Conservation (phyloP, 2,888 invertebrate species). For the Dione juno region DNA sequence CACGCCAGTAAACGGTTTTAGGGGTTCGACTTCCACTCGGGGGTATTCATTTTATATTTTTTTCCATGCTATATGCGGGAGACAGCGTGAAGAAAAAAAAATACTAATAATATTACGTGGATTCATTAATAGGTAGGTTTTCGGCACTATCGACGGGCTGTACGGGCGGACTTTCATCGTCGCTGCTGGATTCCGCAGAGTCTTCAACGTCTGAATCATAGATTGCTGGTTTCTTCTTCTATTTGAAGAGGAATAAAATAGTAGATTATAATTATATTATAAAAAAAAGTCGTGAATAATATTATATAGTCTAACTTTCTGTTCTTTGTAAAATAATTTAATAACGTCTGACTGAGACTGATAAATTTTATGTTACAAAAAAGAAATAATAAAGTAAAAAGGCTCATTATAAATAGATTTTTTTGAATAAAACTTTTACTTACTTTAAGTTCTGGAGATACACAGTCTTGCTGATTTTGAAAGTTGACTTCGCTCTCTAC, state of each 20-base stretch:
- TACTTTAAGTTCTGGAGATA: constrained; percentile 56
- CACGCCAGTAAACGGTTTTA: too few species aligned
- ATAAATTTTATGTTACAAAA: too few species aligned
- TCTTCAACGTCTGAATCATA: constrained; percentile 91
- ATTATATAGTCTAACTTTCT: too few species aligned
- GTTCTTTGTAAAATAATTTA: too few species aligned
- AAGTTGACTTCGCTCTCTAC: constrained; percentile 52
- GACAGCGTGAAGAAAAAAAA: not conserved
- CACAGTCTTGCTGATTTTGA: constrained; percentile 35
- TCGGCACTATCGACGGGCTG: constrained; percentile 71
- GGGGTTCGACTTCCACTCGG: not conserved
- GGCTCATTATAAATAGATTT: not conserved
- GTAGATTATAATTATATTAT: not conserved
- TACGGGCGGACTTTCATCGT: constrained; percentile 84
- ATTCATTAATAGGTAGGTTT: constrained; percentile 51
- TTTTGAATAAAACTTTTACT: constrained; percentile 29
- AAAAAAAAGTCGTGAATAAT: not conserved
- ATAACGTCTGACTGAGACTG: too few species aligned
- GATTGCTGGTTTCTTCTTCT: constrained; percentile 81
- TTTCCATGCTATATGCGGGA: not conserved
- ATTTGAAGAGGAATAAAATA: constrained; percentile 2
- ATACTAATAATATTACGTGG: constrained; percentile 52
- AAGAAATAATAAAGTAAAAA: not conserved
- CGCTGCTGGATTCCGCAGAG: constrained; percentile 90
- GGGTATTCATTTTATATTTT: too few species aligned